Evolutionary conservation across 1,140 invertebrate species (phyloP).

Genomic region (Bombus confusus): DNA sequence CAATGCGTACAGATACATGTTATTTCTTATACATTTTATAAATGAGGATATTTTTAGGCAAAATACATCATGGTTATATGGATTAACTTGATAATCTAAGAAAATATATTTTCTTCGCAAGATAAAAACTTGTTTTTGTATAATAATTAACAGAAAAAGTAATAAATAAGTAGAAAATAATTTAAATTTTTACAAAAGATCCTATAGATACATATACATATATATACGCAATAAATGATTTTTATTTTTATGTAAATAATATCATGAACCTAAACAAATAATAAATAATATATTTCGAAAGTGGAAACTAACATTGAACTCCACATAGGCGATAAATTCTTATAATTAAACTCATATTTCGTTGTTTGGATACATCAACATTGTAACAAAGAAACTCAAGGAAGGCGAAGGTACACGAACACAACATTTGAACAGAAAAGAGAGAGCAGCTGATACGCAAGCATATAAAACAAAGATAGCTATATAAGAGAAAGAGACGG

Average conservation of each 20-base stretch:
- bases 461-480: slow-evolving; percentile 9
- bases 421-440: slow-evolving; percentile 30
- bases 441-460: slow-evolving; percentile 52
- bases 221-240: background rate
- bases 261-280: background rate
- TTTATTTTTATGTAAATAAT: background rate
- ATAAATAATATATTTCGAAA: background rate
- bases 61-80: background rate
- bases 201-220: background rate
- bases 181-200: background rate
- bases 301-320: background rate
- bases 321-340: background rate
- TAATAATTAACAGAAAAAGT: too few relatives aligned
- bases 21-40: background rate
- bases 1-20: background rate
- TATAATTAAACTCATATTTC: background rate
- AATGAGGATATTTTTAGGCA: background rate
- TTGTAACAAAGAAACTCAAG: slow-evolving; percentile 34
- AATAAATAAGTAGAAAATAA: background rate
- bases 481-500: slow-evolving; percentile 30
- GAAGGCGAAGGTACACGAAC: slow-evolving; percentile 7
- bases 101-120: background rate
- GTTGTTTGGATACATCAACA: background rate
- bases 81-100: background rate
- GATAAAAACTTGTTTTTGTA: background rate